Conservation (phyloP, 2,888 invertebrate species). For the Boloria euphrosyne region DNA sequence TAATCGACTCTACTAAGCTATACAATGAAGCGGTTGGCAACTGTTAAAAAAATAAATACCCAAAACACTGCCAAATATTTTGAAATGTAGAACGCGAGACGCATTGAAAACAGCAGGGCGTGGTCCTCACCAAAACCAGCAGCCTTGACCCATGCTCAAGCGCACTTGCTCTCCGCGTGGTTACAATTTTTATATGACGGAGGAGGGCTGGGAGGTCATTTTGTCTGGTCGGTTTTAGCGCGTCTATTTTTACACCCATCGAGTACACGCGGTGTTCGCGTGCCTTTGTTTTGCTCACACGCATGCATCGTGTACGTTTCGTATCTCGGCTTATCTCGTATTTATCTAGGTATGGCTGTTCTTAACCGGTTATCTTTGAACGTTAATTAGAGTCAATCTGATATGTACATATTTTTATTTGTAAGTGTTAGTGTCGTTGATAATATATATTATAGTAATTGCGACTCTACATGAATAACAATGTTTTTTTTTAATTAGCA, state of each 20-base stretch:
- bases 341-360: conserved; percentile 51
- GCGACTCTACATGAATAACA: too few species aligned
- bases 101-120: conserved; percentile 60
- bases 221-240: conserved; percentile 55
- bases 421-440: conserved; percentile 18
- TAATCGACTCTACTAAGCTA: neutral
- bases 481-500: too few species aligned
- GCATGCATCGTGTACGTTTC: conserved; percentile 64
- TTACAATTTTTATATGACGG: conserved; percentile 28
- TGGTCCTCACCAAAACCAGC: conserved; percentile 57
- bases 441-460: neutral
- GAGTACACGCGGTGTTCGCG: conserved; percentile 69
- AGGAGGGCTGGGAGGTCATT: conserved; percentile 47
- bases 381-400: conserved; percentile 56
- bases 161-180: conserved; percentile 33
- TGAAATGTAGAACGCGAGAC: conserved; percentile 52
- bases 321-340: conserved; percentile 53
- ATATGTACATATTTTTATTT: conserved; percentile 32
- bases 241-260: conserved; percentile 71
- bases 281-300: conserved; percentile 78
- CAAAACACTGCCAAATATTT: conserved; percentile 58
- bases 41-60: conserved; percentile 25
- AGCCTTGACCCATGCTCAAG: conserved; percentile 46
- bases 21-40: conserved; percentile 20
- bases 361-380: conserved; percentile 49